Percentiles rank a stretch among this genome's conserved stretches.
These are phyloP conservation scores for Drosophila pruinosa DNA, from an alignment of 1,140 invertebrate genomes.

Conservation along the genomic window DNA sequence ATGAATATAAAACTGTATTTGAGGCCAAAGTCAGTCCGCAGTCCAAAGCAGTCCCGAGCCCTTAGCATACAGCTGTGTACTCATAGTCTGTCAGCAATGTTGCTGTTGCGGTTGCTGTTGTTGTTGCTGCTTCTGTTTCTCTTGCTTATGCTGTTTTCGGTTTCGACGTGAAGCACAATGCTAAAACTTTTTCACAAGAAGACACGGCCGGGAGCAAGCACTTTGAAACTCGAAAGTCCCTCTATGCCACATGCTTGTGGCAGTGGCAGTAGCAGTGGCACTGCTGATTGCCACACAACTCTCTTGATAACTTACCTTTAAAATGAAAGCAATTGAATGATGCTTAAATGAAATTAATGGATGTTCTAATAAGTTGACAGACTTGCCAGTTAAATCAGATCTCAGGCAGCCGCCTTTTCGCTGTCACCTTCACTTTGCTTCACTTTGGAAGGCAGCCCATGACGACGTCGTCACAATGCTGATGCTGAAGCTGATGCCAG, in stretches of 20 bases:
- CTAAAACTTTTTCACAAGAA: constrained; percentile 51
- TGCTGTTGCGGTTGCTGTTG: neutral
- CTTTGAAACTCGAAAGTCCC: neutral
- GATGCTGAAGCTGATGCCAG: constrained; percentile 6
- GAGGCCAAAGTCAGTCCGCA: neutral
- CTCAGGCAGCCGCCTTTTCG: neutral
- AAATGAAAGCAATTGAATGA: constrained; percentile 80
- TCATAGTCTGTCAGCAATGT: neutral
- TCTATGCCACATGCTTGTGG: neutral
- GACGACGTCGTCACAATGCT: constrained; percentile 1
- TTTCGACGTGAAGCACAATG: constrained; percentile 49
- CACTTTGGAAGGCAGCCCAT: neutral
- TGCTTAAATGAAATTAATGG: constrained; percentile 81
- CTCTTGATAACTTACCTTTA: constrained; percentile 71
- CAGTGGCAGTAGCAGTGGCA: constrained; percentile 2
- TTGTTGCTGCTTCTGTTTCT: neutral
- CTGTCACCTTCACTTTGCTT: neutral
- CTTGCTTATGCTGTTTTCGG: neutral
- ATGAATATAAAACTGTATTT: constrained; percentile 37
- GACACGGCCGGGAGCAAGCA: neutral
- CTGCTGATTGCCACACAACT: constrained; percentile 44
- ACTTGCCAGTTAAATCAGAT: constrained; percentile 40
- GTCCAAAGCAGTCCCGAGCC: too few species aligned
- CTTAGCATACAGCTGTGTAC: neutral
- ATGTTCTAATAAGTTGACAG: constrained; percentile 82